Evolutionary conservation across 2,888 invertebrate genomes (phyloP).

Genomic region (Drosophila sordidula): DNA sequence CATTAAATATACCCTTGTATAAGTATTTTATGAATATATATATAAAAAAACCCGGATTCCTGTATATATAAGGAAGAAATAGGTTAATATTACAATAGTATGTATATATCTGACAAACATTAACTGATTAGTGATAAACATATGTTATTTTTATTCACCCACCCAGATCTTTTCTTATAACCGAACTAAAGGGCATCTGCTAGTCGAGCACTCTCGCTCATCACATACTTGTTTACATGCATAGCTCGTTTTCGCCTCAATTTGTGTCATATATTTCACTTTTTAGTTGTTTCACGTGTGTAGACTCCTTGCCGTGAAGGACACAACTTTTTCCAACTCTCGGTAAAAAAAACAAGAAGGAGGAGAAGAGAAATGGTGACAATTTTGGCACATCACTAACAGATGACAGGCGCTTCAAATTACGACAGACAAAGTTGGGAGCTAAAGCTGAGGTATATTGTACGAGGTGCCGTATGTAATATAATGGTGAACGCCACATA

Average conservation of each 20-base stretch:
- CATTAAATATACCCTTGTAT: not conserved
- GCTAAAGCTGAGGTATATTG: constrained; percentile 11
- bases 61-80: too few relatives aligned
- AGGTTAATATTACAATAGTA: too few relatives aligned
- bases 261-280: constrained; percentile 11
- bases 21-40: not conserved
- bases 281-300: constrained; percentile 16
- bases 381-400: constrained; percentile 54
- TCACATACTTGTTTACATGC: constrained; percentile 1
- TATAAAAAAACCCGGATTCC: not conserved
- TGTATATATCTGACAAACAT: too few relatives aligned
- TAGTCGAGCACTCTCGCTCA: not conserved
- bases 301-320: not conserved
- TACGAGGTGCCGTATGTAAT: constrained; percentile 10
- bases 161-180: too few relatives aligned
- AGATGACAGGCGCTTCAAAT: constrained; percentile 41
- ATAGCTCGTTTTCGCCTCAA: constrained; percentile 17
- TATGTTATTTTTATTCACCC: too few relatives aligned
- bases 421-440: constrained; percentile 20
- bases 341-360: not conserved
- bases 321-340: constrained; percentile 30
- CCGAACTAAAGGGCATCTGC: constrained; percentile 8
- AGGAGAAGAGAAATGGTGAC: constrained; percentile 43
- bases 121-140: too few relatives aligned
- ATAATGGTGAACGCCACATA: constrained; percentile 20